Percentiles rank a stretch among this genome's conserved stretches.
These are phyloP conservation scores for Eulemur albifrons DNA, from an alignment of 2,797 vertebrate genomes.

Conservation along the genomic window DNA sequence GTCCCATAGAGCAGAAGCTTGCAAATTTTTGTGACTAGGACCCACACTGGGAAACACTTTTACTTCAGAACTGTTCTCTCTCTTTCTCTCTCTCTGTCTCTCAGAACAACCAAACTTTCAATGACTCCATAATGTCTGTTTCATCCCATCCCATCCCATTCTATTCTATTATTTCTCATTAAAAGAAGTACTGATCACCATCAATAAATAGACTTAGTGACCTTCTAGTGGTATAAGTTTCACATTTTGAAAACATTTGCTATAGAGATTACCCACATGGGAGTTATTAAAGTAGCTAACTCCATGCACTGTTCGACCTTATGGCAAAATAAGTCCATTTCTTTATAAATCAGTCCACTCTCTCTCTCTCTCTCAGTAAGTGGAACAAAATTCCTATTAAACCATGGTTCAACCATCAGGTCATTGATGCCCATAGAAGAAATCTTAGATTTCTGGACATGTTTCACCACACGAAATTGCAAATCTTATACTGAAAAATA, in stretches of 20 bases:
- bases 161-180: neutral
- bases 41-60: neutral
- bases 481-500: neutral
- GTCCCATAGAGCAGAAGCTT: neutral
- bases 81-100: neutral
- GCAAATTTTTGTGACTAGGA: neutral
- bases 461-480: neutral
- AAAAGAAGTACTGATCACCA: neutral
- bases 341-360: neutral
- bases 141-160: neutral
- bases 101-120: neutral
- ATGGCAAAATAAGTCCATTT: neutral
- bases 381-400: neutral
- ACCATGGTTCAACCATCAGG: neutral
- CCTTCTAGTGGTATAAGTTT: neutral
- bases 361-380: neutral
- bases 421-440: neutral
- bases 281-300: neutral
- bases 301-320: neutral
- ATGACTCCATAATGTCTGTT: neutral
- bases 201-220: neutral
- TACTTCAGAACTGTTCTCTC: neutral
- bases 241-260: neutral
- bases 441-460: neutral
- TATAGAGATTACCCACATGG: neutral